Base-by-base conservation (phyloP, 2,888 invertebrate genomes). In the Nezara viridula region DNA sequence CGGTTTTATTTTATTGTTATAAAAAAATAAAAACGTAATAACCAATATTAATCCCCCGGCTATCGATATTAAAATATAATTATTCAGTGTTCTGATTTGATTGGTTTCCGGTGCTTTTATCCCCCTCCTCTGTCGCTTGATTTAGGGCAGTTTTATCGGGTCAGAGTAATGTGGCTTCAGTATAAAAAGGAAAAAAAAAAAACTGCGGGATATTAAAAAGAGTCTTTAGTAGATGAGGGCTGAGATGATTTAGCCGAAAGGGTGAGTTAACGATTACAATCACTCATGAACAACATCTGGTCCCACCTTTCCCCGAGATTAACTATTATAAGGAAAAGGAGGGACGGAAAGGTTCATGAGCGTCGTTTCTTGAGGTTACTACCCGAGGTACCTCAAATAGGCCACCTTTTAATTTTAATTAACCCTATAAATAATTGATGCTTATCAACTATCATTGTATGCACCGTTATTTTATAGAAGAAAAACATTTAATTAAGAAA, bases 171-270 rank as follows among this genome's bases (percentile, higher is more conserved):
- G 66, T 60, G 14, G 60, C 66, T 32, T 66, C 66, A 32, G 16
- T 32, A 27, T 14, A 60, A 60, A 55, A n/a, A 60, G 24, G 3
- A 60, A 60, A 60, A 60, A 60, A n/a, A 81, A 81, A 81, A 81
- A 81, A 40, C n/a, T 44, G 66, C 66, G 81, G 44, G 44, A 81
- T 81, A 81, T 81, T 81, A 44, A 81, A 81, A 44, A 81, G 40
- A 44, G 81, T 44, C 40, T 81, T 81, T 81, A 44, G 81, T 81
- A 44, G 81, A 44, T 81, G 81, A 81, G 81, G 44, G 40, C 14
- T 81, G 81, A 81, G 81, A 81, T 40, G 81, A 44, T 81, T 81
- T 81, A 81, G 81, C 81, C 81, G 81, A 81, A 81, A 81, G 81
- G 81, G 81, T 44, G 32, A 66, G 66, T 14, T 81, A 81, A 40